These are phyloP conservation scores for Alligator mississippiensis DNA, from an alignment of 2,113 vertebrate species.

Conservation along the genomic window DNA sequence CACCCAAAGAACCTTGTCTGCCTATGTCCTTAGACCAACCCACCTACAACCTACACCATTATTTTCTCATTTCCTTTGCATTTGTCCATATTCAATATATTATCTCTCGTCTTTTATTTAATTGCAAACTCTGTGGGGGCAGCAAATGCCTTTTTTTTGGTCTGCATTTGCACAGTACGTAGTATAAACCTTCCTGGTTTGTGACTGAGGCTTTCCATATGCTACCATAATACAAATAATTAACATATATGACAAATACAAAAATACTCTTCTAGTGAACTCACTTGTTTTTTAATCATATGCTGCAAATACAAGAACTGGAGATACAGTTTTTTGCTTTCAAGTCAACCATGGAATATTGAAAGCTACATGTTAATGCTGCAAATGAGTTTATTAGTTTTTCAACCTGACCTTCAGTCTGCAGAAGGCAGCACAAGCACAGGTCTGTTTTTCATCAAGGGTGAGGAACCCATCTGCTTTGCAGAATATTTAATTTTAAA, in stretches of 20 bases:
- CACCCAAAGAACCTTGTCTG: too few species aligned
- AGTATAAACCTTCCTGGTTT: neutral
- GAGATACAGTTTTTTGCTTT: neutral
- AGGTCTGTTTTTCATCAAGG: neutral
- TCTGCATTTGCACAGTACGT: neutral
- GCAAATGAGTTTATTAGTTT: neutral
- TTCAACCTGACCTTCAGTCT: neutral
- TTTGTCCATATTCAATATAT: neutral
- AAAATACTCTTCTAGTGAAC: neutral
- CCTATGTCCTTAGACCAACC: too few species aligned
- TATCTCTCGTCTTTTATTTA: neutral
- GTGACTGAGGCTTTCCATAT: neutral
- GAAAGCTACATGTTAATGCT: neutral
- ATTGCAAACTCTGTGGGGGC: neutral
- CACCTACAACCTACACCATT: neutral
- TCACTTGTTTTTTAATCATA: neutral
- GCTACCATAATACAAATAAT: neutral
- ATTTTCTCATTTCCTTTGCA: neutral
- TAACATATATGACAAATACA: neutral
- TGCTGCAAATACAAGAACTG: neutral
- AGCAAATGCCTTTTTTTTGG: neutral
- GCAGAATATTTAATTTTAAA: neutral
- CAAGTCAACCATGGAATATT: neutral
- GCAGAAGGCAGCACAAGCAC: rapidly evolving
- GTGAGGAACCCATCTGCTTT: neutral